Conservation (phyloP, 2,797 vertebrate genomes). For the Falco peregrinus region DNA sequence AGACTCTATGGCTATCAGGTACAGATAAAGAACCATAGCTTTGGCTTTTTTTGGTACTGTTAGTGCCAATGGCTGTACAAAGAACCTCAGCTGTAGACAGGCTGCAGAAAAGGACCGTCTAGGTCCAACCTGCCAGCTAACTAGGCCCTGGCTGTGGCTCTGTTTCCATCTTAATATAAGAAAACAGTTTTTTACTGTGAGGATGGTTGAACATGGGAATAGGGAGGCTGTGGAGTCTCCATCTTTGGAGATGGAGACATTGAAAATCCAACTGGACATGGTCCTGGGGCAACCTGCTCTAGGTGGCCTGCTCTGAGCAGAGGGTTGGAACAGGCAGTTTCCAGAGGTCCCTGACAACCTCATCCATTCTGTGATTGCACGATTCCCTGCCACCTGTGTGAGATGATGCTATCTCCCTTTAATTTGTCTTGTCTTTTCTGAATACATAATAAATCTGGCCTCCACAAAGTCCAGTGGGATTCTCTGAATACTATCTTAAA, state of each 20-base stretch:
- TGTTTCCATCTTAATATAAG: not conserved
- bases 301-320: not conserved
- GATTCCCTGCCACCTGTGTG: not conserved
- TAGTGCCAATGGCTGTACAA: not conserved
- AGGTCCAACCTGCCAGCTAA: not conserved
- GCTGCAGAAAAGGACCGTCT: not conserved
- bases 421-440: not conserved
- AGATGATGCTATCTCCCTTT: not conserved
- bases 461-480: not conserved
- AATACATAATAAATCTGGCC: not conserved
- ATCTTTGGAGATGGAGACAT: not conserved
- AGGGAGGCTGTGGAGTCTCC: not conserved
- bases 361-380: fast-evolving
- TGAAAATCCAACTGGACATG: not conserved
- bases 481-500: not conserved
- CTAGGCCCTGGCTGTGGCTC: not conserved
- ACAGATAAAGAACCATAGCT: not conserved
- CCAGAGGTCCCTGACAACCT: not conserved
- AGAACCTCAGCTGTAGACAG: not conserved
- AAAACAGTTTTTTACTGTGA: not conserved
- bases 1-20: not conserved
- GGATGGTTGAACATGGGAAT: not conserved
- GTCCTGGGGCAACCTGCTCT: not conserved
- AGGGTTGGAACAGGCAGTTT: not conserved
- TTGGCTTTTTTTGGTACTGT: not conserved